A percentile compares a stretch with the other conserved stretches of the same genome.
Conservation (phyloP, 2,113 vertebrate species). For the Saguinus midas region DNA sequence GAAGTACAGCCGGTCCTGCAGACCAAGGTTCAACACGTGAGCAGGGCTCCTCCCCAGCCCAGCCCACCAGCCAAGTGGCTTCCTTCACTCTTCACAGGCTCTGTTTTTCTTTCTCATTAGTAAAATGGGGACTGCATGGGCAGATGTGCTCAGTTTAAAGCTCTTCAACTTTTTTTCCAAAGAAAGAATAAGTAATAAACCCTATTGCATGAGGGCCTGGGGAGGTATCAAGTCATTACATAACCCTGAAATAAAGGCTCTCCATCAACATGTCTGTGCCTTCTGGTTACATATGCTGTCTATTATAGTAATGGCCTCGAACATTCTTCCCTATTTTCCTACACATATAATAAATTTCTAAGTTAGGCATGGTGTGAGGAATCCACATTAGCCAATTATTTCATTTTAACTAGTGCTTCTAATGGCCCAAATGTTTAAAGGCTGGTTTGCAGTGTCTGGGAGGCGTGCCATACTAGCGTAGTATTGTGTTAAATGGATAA, state of each 20-base stretch:
- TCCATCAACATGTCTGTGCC: not conserved
- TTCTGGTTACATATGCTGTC: fast-evolving
- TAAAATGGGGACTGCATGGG: fast-evolving
- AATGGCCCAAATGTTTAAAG: not conserved
- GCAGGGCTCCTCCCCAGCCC: fast-evolving
- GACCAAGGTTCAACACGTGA: not conserved
- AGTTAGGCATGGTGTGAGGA: not conserved
- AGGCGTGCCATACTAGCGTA: fast-evolving
- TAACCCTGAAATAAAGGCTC: not conserved
- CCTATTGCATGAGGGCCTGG: fast-evolving
- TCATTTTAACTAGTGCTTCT: not conserved
- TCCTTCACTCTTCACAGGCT: fast-evolving
- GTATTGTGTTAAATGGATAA: not conserved
- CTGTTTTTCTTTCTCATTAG: fast-evolving
- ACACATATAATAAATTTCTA: fast-evolving
- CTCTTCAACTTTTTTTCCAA: not conserved
- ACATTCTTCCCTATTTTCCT: not conserved
- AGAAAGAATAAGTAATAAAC: not conserved
- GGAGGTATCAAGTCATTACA: not conserved
- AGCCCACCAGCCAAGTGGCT: fast-evolving
- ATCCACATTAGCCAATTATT: not conserved
- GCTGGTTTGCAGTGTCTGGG: not conserved
- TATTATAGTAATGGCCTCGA: fast-evolving
- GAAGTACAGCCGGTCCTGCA: conserved; percentile 96
- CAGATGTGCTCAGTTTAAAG: not conserved